Evolutionary conservation across 2,888 invertebrate genomes (phyloP).

Genomic region (Gisinianus flammeolus): DNA sequence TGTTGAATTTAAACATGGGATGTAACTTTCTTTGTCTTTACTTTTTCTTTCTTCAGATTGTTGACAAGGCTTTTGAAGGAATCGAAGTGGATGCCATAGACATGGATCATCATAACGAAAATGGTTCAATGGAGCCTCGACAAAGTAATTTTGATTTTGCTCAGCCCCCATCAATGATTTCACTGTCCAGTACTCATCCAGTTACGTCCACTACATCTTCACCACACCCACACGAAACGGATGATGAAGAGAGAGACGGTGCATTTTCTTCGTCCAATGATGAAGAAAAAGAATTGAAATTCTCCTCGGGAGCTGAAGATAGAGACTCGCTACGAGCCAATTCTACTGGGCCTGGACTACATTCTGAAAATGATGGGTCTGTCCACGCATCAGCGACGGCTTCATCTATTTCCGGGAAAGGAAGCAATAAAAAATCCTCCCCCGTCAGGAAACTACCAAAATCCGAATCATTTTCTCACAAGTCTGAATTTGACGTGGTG

Average conservation of each 20-base stretch:
- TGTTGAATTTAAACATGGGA: too few relatives aligned
- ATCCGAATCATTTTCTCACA: conserved; percentile 58
- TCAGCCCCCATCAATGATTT: conserved; percentile 14
- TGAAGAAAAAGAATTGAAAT: conserved; percentile 32
- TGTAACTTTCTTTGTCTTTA: too few relatives aligned
- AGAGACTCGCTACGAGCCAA: not conserved
- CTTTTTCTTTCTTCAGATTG: conserved; percentile 18
- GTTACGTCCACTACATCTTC: conserved; percentile 2
- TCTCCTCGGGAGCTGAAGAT: conserved; percentile 20
- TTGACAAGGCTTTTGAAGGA: conserved; percentile 44
- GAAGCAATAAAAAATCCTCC: not conserved
- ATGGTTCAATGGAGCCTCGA: not conserved
- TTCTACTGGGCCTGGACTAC: not conserved
- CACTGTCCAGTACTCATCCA: not conserved
- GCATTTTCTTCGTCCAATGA: conserved; percentile 23
- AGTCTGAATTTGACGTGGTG: conserved; percentile 54
- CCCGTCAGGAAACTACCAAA: conserved; percentile 53
- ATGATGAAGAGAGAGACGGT: conserved; percentile 26
- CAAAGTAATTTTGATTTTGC: conserved; percentile 38
- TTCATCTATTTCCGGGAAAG: not conserved
- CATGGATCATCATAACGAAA: conserved; percentile 8
- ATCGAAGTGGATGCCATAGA: conserved; percentile 29
- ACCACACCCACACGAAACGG: conserved; percentile 12
- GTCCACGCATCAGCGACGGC: not conserved
- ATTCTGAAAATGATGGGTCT: conserved; percentile 6